Evolutionary conservation across 1,140 invertebrate species (phyloP).

Genomic region (Ips nitidus): DNA sequence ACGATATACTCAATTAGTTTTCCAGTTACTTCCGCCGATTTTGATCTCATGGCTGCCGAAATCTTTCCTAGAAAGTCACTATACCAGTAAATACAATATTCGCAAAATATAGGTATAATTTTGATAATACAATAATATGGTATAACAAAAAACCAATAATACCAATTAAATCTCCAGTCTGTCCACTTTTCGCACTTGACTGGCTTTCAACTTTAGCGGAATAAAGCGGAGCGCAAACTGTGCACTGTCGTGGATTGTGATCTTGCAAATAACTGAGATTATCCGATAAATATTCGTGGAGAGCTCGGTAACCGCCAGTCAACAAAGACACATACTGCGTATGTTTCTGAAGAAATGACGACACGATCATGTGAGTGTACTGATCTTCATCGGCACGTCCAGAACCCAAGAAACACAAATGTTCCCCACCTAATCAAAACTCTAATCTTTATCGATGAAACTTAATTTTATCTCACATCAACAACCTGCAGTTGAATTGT

Average conservation of each 20-base stretch:
- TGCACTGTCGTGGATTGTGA: slow-evolving; percentile 75
- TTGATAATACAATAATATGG: not conserved
- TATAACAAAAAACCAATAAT: slow-evolving; percentile 5
- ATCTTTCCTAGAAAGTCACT: slow-evolving; percentile 61
- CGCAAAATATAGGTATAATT: not conserved
- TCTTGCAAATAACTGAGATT: slow-evolving; percentile 78
- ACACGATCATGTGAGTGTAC: slow-evolving; percentile 97
- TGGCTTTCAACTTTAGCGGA: slow-evolving; percentile 42
- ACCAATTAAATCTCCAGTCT: slow-evolving; percentile 66
- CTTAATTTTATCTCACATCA: not conserved
- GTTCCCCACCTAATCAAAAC: slow-evolving; percentile 68
- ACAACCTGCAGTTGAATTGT: slow-evolving; percentile 79
- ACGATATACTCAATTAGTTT: slow-evolving; percentile 94
- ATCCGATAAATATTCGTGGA: slow-evolving; percentile 82
- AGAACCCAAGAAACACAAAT: slow-evolving; percentile 96
- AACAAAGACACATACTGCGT: slow-evolving; percentile 91
- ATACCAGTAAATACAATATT: not conserved
- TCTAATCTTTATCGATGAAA: not conserved
- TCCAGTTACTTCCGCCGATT: slow-evolving; percentile 88
- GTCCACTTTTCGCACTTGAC: slow-evolving; percentile 52
- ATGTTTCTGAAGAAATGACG: slow-evolving; percentile 94
- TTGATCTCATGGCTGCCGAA: slow-evolving; percentile 80
- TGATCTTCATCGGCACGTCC: slow-evolving; percentile 94
- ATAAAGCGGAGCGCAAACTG: slow-evolving; percentile 72
- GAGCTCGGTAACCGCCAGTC: slow-evolving; percentile 87